These are phyloP conservation scores for Metaphire vulgaris DNA, from an alignment of 1,140 invertebrate species.

Conservation along the genomic window DNA sequence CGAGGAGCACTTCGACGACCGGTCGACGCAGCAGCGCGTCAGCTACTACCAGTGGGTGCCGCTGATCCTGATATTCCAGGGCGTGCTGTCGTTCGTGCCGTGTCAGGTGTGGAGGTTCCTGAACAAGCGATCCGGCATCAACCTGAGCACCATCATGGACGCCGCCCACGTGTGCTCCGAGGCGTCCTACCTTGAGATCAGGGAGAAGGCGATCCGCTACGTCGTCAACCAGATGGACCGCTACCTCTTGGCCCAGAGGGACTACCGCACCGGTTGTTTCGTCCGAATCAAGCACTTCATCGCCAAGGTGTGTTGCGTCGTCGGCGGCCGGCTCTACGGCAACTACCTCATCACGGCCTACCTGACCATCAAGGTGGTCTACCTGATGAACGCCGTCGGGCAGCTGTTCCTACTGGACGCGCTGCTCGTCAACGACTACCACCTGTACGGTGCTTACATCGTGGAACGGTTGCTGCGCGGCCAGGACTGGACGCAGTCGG, in stretches of 20 bases:
- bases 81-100: conserved; percentile 56
- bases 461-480: conserved; percentile 53
- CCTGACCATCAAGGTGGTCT: conserved; percentile 54
- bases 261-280: conserved; percentile 43
- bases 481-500: conserved; percentile 50
- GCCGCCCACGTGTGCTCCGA: conserved; percentile 29
- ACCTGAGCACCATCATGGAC: conserved; percentile 34
- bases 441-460: conserved; percentile 54
- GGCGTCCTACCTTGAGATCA: conserved; percentile 36
- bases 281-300: too few relatives aligned
- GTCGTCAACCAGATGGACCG: too few relatives aligned
- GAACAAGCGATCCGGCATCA: conserved; percentile 53
- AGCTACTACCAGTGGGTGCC: too few relatives aligned
- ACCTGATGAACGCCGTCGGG: conserved; percentile 55
- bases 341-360: conserved; percentile 55
- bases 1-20: conserved; percentile 13
- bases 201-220: conserved; percentile 47
- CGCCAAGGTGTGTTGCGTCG: too few relatives aligned
- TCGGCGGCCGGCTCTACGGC: too few relatives aligned
- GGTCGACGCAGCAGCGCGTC: conserved; percentile 53
- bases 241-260: conserved; percentile 49
- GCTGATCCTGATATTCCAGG: too few relatives aligned
- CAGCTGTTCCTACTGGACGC: conserved; percentile 56
- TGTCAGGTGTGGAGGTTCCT: conserved; percentile 58
- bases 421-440: conserved; percentile 55